Conservation (phyloP, 2,113 vertebrate species). For the Sapajus apella region DNA sequence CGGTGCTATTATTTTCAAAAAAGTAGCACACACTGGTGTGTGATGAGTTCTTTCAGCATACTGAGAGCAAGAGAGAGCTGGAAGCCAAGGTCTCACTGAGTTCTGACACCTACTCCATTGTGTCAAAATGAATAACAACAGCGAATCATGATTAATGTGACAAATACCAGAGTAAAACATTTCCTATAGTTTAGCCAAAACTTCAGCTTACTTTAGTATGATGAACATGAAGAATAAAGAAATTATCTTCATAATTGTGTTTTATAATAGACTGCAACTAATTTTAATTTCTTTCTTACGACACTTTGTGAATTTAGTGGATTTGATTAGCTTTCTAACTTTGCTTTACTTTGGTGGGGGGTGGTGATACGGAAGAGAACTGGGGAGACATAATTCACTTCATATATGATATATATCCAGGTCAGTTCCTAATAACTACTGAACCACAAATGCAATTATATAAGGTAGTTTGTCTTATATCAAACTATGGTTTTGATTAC, state of each 20-base stretch:
- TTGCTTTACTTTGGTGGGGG: background rate
- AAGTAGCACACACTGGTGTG: background rate
- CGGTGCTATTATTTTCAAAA: background rate
- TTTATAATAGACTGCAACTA: background rate
- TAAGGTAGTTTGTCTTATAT: background rate
- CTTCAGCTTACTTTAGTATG: background rate
- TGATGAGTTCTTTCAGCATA: background rate
- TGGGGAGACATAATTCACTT: background rate
- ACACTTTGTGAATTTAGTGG: background rate
- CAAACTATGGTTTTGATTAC: background rate
- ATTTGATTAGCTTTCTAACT: background rate
- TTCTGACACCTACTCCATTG: background rate
- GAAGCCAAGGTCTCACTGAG: background rate
- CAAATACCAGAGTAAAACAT: background rate
- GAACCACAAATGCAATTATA: background rate
- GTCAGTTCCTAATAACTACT: background rate
- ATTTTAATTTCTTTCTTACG: background rate
- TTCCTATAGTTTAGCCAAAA: background rate
- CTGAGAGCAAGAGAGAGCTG: background rate
- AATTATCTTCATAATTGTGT: background rate
- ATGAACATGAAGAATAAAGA: background rate
- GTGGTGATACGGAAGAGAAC: background rate
- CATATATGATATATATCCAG: background rate
- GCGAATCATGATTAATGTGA: background rate
- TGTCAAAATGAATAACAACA: background rate